These are phyloP conservation scores for Silvanus unidentatus DNA, from an alignment of 2,888 invertebrate species.

Conservation along the genomic window DNA sequence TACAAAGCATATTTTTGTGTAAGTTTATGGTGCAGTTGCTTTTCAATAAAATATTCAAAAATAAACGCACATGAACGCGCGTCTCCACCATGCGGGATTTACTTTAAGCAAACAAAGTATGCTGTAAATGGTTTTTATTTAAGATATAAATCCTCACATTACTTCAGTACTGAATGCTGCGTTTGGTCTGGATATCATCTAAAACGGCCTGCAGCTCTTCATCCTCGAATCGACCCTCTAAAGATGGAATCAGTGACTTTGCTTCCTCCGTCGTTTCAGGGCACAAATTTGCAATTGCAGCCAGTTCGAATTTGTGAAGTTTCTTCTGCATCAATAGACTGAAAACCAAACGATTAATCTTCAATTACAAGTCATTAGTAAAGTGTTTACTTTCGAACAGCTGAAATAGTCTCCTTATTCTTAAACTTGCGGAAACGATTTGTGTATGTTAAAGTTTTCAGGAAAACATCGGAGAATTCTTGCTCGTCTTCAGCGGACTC, in stretches of 20 bases:
- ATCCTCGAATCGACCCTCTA: conserved; percentile 96
- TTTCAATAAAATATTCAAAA: no score
- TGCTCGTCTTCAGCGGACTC: conserved; percentile 98
- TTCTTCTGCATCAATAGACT: conserved; percentile 91
- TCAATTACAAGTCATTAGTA: background rate
- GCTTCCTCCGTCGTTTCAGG: conserved; percentile 98
- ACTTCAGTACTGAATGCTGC: conserved; percentile 89
- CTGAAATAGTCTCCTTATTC: conserved; percentile 95
- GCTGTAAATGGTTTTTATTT: no score
- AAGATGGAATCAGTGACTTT: conserved; percentile 91
- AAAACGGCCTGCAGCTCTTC: conserved; percentile 94
- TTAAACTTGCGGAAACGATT: conserved; percentile 95
- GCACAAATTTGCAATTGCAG: conserved; percentile 95
- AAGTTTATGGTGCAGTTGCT: no score
- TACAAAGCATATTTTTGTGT: no score
- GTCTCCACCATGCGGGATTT: no score
- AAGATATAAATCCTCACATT: background rate
- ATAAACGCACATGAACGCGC: no score
- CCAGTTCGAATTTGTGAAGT: conserved; percentile 96
- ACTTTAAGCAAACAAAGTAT: no score
- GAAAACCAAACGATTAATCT: conserved; percentile 34
- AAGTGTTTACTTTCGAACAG: conserved; percentile 77
- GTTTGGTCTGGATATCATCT: conserved; percentile 96
- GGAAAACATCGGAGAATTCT: conserved; percentile 96
- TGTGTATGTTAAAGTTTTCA: conserved; percentile 95